Evolutionary conservation across 1,140 invertebrate genomes (phyloP), one percentile per base, ranked within the genome.

Genomic region (Aphis craccivora): DNA sequence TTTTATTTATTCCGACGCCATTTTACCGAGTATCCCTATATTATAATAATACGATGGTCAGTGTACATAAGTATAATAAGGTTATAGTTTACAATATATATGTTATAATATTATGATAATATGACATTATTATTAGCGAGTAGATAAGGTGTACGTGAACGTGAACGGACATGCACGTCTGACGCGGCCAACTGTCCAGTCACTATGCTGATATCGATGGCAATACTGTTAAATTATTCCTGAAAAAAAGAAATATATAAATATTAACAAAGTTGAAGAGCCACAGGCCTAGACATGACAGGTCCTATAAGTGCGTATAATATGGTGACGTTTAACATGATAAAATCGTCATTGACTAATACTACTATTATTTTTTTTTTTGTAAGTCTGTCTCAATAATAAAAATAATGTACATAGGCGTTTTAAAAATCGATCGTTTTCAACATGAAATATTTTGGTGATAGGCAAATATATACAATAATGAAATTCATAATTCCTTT

Each of bases 241-340:
- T 93, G 76, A 86, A 93, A 93, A 94, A 84, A 93, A 94, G n/a
- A 93, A 94, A 94, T 93, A 90, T 0, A 90, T 14, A 60, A 67
- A 30, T 40, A 23, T 25, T 25, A 40, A 37, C 4, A 90, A 60
- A 8, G 55, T 60, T 60, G 25, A 60, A 60, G 30, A 14, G 2
- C 55, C 9, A 3, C 9, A 3, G 11, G 55, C 30, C 48, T 51
- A 51, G 48, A 51, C 14, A 3, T 51, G 25, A 30, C 11, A 30
- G 55, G 55, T 11, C 25, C 25, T 60, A 30, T 30, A 30, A 11
- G 11, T 30, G 14, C 11, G 48, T 30, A 60, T 7, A 30, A 60
- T 60, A 60, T 51, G 18, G 25, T 23, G 55, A 30, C 11, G 11
- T 60, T 30, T 30, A 14, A 11, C 55, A 14, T 53, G 55, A 55